Conservation (phyloP, 2,113 vertebrate genomes). For the Machaerirhynchus nigripectus region DNA sequence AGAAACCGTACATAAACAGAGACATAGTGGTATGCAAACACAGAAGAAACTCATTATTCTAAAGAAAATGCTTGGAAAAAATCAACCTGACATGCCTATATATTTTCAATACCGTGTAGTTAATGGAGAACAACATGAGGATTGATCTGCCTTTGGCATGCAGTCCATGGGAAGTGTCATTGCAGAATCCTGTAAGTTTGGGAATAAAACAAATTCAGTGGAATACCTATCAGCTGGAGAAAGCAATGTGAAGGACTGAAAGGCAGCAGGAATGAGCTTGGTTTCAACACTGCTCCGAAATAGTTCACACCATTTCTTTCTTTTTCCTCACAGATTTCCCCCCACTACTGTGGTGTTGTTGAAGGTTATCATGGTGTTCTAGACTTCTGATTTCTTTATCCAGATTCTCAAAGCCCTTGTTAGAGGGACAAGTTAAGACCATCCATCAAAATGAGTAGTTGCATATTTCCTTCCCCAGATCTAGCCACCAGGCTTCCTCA, state of each 20-base stretch:
- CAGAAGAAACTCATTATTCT: conserved; percentile 3
- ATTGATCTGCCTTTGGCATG: background rate
- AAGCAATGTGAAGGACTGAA: background rate
- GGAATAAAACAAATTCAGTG: background rate
- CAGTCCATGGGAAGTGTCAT: fast-evolving
- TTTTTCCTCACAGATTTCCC: background rate
- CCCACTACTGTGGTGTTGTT: fast-evolving
- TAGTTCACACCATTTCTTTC: background rate
- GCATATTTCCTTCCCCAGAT: background rate
- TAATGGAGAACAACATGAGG: background rate
- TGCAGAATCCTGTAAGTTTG: background rate
- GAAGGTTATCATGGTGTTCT: background rate
- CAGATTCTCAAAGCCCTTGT: background rate
- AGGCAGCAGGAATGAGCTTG: background rate
- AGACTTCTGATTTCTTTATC: background rate
- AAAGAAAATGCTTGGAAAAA: conserved; percentile 6
- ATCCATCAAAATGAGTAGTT: background rate
- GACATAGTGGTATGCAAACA: background rate
- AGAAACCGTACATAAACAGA: background rate
- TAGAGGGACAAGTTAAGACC: background rate
- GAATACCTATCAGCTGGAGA: background rate
- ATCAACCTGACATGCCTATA: background rate
- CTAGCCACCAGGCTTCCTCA: background rate
- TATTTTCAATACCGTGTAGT: background rate
- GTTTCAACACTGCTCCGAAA: background rate